These are phyloP conservation scores for Sarcophilus harrisii DNA, from an alignment of 2,797 vertebrate species.

Conservation along the genomic window DNA sequence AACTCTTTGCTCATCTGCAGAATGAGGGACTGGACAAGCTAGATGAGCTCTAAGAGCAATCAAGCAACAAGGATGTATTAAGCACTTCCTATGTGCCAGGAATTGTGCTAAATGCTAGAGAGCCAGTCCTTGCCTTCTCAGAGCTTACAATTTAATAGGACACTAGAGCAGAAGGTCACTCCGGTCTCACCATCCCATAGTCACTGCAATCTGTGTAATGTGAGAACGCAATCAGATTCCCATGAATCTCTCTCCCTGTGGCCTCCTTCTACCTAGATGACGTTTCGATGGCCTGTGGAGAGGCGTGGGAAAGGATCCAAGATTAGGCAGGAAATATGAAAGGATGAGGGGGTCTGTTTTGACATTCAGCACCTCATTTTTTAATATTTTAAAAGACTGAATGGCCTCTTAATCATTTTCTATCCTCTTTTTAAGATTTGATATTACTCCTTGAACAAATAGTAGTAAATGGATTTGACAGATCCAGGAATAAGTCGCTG, in stretches of 20 bases:
- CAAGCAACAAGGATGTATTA: neutral
- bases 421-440: conserved; percentile 14
- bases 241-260: neutral
- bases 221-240: neutral
- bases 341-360: conserved; percentile 20
- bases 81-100: neutral
- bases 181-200: neutral
- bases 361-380: conserved; percentile 8
- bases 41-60: neutral
- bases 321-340: conserved; percentile 42
- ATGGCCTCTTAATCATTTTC: conserved; percentile 30
- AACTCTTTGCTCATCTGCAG: neutral
- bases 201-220: neutral
- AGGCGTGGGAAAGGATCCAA: neutral
- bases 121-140: neutral
- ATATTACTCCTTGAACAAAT: conserved; percentile 18
- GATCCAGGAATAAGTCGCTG: conserved; percentile 5
- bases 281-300: neutral
- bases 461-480: conserved; percentile 43
- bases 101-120: neutral
- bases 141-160: neutral
- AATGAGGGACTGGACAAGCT: neutral
- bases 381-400: conserved; percentile 44
- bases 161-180: neutral
- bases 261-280: neutral